These are phyloP conservation scores for Macrotis lagotis DNA, from an alignment of 2,113 vertebrate species.

Conservation along the genomic window DNA sequence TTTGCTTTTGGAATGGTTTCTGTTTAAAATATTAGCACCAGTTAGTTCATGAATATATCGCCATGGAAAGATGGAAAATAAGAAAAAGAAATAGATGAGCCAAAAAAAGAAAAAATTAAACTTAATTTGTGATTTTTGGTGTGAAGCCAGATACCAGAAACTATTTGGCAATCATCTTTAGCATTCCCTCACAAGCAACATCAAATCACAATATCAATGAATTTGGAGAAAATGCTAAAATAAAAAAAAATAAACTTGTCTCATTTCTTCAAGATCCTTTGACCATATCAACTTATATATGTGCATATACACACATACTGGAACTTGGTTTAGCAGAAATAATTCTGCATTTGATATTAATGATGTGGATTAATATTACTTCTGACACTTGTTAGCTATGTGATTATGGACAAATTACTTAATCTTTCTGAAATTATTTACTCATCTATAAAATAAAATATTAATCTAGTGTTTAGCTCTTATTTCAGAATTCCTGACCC, in stretches of 20 bases:
- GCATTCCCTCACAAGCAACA: not conserved
- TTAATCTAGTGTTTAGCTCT: not conserved
- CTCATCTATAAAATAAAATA: not conserved
- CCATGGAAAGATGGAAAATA: not conserved
- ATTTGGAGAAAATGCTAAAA: not conserved
- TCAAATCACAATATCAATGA: not conserved
- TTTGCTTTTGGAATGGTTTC: conserved; percentile 5
- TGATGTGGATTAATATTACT: not conserved
- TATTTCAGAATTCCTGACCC: not conserved
- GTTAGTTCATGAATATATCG: not conserved
- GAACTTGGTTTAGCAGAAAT: not conserved
- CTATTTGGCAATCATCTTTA: not conserved
- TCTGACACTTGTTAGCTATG: not conserved
- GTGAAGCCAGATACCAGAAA: not conserved
- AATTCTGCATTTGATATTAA: not conserved
- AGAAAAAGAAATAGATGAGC: not conserved
- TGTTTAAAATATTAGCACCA: conserved; percentile 7
- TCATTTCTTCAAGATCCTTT: not conserved
- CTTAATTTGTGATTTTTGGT: conserved; percentile 15
- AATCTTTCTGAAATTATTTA: not conserved
- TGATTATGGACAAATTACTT: not conserved
- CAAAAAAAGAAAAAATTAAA: not conserved
- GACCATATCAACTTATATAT: not conserved
- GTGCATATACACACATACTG: too few species aligned
- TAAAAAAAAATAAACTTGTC: not conserved